Evolutionary conservation across 2,113 vertebrate genomes (phyloP), one percentile per base, ranked within the genome.

Genomic region (Marmota monax): DNA sequence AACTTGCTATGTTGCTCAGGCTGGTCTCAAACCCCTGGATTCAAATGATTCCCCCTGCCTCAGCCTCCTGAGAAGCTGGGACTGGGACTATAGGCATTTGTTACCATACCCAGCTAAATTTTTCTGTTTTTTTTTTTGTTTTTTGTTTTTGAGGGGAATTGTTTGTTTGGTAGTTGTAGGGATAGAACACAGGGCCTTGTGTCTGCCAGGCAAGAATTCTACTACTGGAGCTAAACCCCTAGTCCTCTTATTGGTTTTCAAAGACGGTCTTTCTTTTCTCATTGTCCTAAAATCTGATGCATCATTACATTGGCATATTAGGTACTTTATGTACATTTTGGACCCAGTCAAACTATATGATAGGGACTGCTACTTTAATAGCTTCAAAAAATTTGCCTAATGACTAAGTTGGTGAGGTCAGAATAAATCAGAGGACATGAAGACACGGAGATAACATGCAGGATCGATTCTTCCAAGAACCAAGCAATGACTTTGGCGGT

Each of bases 301-400:
- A 45, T 70, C 56, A 53, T 73, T 6, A 82, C 17, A 84, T 22
- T 91, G 83, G 63, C 27, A 90, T 94, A 96, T 53, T 9, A 88
- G 20, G 20, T 51, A 42, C 23, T 74, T 79, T 94, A 32, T 78
- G 42, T n/a, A 79, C 0, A 37, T 76, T 80, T 92, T 69, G n/a
- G 10, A 83, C 37, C 39, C 17, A 69, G 82, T 29, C 51, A 72
- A 37, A 34, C 17, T 32, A 9, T 9, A 72, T 48, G 27, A 58
- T 12, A 29, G n/a, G 37, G 27, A 23, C 23, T 80, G 29, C 2
- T 32, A 77, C n/a, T 67, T 80, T 17, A 88, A 67, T 1, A 86
- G 58, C 34, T 78, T 70, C 77, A 72, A 58, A 82, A 45, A n/a
- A 51, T 80, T 27, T 70, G 27, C 58, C 48, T 90, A 77, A 77